phyloP scores from a whole-genome alignment of 2,888 invertebrate genomes.

The Gibbula magus region DNA sequence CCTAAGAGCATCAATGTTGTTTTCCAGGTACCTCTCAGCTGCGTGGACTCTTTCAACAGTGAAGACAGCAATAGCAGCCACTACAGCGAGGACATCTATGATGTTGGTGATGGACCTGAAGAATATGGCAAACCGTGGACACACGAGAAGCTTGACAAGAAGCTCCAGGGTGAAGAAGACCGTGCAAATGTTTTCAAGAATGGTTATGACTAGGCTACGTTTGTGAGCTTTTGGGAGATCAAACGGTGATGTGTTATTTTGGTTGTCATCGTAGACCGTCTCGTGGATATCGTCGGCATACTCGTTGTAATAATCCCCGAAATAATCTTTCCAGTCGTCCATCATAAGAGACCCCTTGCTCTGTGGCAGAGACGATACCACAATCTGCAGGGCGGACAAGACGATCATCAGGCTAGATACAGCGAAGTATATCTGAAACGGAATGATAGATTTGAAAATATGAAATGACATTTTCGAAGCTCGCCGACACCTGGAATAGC shows the following conservation, averaged over 20 bases:
- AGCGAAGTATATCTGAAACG: constrained; percentile 3
- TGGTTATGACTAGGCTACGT: too few species aligned
- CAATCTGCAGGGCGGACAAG: neutral
- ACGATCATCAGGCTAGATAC: neutral
- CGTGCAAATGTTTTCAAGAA: neutral
- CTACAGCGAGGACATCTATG: neutral
- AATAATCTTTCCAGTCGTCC: neutral
- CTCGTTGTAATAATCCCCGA: neutral
- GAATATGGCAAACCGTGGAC: neutral
- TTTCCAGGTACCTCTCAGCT: neutral
- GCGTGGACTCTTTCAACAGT: neutral
- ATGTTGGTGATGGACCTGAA: neutral
- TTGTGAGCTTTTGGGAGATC: too few species aligned
- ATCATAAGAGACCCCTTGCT: neutral
- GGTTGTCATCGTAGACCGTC: too few species aligned
- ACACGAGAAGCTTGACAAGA: neutral
- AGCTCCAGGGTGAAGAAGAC: neutral
- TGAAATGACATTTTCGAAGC: too few species aligned
- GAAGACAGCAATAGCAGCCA: neutral
- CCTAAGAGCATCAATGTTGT: neutral
- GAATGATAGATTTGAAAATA: too few species aligned
- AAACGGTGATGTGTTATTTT: too few species aligned
- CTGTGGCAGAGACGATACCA: neutral
- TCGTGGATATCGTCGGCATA: too few species aligned
- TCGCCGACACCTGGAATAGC: too few species aligned